Conservation (phyloP, 2,797 vertebrate genomes). For the Gymnocypris eckloni region DNA sequence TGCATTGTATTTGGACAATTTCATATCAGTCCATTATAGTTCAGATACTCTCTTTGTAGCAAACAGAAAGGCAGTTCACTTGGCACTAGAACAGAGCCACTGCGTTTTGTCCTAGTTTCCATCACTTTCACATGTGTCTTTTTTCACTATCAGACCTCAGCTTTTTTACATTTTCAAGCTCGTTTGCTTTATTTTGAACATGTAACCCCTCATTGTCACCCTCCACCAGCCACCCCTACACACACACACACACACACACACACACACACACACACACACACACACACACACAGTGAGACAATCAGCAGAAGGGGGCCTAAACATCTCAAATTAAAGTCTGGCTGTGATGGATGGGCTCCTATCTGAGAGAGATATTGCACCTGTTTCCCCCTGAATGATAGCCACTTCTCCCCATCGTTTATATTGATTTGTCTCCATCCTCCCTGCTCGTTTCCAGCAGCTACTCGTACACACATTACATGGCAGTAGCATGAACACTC, state of each 20-base stretch:
- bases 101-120: not conserved
- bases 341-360: conserved; percentile 79
- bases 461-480: conserved; percentile 19
- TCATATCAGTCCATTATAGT: not conserved
- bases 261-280: conserved; percentile 12
- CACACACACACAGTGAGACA: conserved; percentile 63
- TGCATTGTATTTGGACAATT: not conserved
- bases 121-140: not conserved
- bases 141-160: conserved; percentile 6
- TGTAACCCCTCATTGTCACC: conserved; percentile 1
- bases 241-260: not conserved
- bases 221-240: conserved; percentile 12
- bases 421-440: conserved; percentile 77
- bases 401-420: conserved; percentile 78
- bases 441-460: conserved; percentile 38
- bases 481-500: conserved; percentile 8
- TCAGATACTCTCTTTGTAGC: not conserved
- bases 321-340: conserved; percentile 80
- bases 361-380: conserved; percentile 77
- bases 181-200: conserved; percentile 18
- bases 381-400: conserved; percentile 75
- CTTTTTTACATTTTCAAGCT: conserved; percentile 1
- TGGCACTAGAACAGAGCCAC: not conserved
- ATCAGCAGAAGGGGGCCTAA: conserved; percentile 76
- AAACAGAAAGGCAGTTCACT: not conserved